These are phyloP conservation scores for Drosophila austrosaltans DNA, from an alignment of 2,888 invertebrate genomes.

Conservation along the genomic window DNA sequence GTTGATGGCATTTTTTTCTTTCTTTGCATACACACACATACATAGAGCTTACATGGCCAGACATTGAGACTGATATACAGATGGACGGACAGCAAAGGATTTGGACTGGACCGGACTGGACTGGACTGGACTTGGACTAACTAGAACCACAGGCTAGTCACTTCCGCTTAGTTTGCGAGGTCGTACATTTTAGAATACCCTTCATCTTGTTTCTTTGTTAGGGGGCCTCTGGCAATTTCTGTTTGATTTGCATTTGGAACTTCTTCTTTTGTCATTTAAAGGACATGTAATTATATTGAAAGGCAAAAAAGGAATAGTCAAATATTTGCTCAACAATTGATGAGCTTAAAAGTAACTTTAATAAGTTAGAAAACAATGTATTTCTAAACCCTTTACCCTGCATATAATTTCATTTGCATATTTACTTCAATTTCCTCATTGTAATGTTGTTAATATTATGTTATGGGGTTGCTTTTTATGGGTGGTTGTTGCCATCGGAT, in stretches of 20 bases:
- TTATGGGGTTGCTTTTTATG: constrained; percentile 36
- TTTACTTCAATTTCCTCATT: constrained; percentile 22
- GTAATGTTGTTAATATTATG: constrained; percentile 15
- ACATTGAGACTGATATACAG: background rate
- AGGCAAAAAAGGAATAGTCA: background rate
- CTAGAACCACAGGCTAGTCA: constrained; percentile 39
- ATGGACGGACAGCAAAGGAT: background rate
- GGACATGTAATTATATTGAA: background rate
- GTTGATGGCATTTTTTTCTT: constrained; percentile 64
- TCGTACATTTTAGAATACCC: constrained; percentile 69
- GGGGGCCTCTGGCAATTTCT: constrained; percentile 24
- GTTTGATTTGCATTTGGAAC: constrained; percentile 57
- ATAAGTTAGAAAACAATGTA: no score
- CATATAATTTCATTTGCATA: constrained; percentile 12
- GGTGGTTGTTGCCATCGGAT: constrained; percentile 51
- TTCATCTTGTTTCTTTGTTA: constrained; percentile 53
- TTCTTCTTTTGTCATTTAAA: background rate
- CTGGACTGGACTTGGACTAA: background rate
- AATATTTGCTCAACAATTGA: no score
- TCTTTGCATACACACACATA: constrained; percentile 42
- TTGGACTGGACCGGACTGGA: background rate
- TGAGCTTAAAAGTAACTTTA: no score
- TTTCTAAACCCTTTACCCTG: background rate
- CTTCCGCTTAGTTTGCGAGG: constrained; percentile 37
- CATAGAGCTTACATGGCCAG: constrained; percentile 29